A percentile compares a stretch with the other conserved stretches of the same genome.
These are phyloP conservation scores for Polymixis lichenea DNA, from an alignment of 2,888 invertebrate genomes.

Conservation along the genomic window DNA sequence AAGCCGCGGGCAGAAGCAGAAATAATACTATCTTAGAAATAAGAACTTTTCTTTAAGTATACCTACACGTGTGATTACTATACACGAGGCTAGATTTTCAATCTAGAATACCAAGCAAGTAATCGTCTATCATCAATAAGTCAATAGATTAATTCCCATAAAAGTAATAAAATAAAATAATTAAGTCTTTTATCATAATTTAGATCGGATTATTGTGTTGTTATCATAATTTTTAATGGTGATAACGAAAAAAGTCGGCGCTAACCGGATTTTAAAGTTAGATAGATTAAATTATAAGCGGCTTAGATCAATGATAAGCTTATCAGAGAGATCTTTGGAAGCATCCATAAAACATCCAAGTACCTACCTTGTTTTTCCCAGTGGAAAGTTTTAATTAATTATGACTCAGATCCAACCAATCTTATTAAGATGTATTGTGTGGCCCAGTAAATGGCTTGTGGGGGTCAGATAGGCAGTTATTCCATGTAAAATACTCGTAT, in stretches of 20 bases:
- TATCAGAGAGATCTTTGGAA: background rate
- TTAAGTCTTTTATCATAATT: conserved; percentile 13
- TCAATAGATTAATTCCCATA: too few species aligned
- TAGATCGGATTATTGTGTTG: background rate
- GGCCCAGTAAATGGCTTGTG: too few species aligned
- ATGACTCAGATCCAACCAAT: background rate
- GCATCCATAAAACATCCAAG: background rate
- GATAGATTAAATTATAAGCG: background rate
- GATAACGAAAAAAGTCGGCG: background rate
- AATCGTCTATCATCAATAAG: too few species aligned
- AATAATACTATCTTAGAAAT: too few species aligned
- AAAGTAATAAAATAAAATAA: background rate
- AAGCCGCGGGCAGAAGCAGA: too few species aligned
- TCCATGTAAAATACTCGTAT: too few species aligned
- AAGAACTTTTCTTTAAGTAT: too few species aligned
- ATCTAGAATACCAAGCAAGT: too few species aligned
- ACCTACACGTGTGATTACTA: too few species aligned
- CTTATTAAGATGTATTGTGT: background rate
- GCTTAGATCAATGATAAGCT: conserved; percentile 10
- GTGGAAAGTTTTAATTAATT: conserved; percentile 27
- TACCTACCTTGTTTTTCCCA: background rate
- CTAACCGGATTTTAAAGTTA: conserved; percentile 12
- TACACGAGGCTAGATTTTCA: too few species aligned
- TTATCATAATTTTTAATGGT: conserved; percentile 4
- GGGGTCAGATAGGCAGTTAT: too few species aligned